These are phyloP conservation scores for Lysiphlebus fabarum DNA, from an alignment of 1,140 invertebrate species.

Conservation along the genomic window DNA sequence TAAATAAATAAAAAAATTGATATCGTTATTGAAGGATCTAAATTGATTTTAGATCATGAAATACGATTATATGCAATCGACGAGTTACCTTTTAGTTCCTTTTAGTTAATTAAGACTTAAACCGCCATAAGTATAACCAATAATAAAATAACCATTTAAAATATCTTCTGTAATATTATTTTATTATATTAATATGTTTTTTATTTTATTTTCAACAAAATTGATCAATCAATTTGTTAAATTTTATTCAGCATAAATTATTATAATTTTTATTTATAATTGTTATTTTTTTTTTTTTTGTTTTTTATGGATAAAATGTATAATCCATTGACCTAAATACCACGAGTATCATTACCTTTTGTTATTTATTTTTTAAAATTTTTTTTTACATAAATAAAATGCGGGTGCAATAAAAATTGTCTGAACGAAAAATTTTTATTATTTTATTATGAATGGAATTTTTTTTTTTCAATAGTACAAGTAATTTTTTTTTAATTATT, in stretches of 20 bases:
- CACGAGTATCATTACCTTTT: constrained; percentile 1
- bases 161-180: constrained; percentile 29
- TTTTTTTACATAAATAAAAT: neutral
- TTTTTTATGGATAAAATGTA: neutral
- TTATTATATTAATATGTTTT: constrained; percentile 33
- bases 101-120: constrained; percentile 42
- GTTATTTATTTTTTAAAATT: neutral
- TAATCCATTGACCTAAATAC: neutral
- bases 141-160: constrained; percentile 34
- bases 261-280: neutral
- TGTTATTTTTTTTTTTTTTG: neutral
- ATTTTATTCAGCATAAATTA: too few relatives aligned
- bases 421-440: too few relatives aligned
- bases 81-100: constrained; percentile 30
- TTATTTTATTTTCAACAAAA: neutral
- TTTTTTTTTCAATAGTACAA: too few relatives aligned
- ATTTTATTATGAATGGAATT: too few relatives aligned
- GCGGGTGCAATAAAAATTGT: neutral
- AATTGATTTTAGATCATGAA: constrained; percentile 44
- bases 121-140: too few relatives aligned
- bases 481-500: too few relatives aligned
- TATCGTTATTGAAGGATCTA: constrained; percentile 39
- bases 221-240: too few relatives aligned
- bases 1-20: constrained; percentile 15
- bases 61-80: constrained; percentile 36